Conservation (phyloP, 2,113 vertebrate genomes). For the Nesoenas mayeri region DNA sequence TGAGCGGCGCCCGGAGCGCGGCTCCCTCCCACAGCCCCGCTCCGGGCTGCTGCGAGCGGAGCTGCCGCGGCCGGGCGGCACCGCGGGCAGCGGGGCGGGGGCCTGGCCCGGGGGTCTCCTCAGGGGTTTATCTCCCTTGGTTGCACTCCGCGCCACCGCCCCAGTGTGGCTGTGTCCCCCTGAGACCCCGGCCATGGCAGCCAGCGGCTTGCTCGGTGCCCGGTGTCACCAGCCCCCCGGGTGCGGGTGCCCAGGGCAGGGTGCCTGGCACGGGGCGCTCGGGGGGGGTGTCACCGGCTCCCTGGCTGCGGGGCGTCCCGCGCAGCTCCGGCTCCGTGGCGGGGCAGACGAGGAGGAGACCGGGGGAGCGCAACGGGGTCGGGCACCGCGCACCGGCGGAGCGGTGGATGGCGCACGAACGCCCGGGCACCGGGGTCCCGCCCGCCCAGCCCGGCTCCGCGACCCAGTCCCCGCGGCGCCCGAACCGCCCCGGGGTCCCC, state of each 20-base stretch:
- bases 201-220: not conserved
- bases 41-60: not conserved
- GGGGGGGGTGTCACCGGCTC: not conserved
- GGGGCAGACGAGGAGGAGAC: not conserved
- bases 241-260: too few relatives aligned
- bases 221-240: not conserved
- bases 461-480: too few relatives aligned
- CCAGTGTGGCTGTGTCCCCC: not conserved
- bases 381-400: not conserved
- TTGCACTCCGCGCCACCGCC: not conserved
- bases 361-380: not conserved
- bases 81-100: not conserved
- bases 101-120: not conserved
- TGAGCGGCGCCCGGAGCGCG: not conserved
- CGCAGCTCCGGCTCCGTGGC: not conserved
- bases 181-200: not conserved
- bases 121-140: not conserved
- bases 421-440: too few relatives aligned
- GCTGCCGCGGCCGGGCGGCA: not conserved
- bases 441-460: too few relatives aligned
- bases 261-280: too few relatives aligned
- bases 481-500: too few relatives aligned
- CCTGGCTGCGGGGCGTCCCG: not conserved
- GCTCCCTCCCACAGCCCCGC: not conserved
- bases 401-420: too few relatives aligned